Conservation (phyloP, 2,888 invertebrate genomes). For the Scaptomyza tumidula region DNA sequence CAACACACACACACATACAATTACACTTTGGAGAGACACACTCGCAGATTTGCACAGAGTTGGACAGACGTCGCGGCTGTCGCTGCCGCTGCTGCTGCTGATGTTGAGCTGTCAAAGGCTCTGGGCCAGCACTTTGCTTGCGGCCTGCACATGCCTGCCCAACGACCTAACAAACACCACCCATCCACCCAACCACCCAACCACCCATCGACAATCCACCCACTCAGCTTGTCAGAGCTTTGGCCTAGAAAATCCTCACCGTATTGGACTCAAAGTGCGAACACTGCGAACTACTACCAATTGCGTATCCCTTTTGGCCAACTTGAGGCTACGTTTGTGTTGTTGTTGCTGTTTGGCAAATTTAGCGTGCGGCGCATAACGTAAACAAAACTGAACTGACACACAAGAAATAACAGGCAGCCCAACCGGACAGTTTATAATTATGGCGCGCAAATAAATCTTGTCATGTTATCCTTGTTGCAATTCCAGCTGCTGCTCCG, state of each 20-base stretch:
- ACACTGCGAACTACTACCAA: conserved; percentile 38
- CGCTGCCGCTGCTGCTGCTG: conserved; percentile 42
- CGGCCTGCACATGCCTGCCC: conserved; percentile 37
- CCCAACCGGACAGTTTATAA: conserved; percentile 68
- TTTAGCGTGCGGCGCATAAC: conserved; percentile 61
- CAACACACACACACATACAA: conserved; percentile 7
- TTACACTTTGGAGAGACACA: conserved; percentile 29
- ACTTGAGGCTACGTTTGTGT: conserved; percentile 18
- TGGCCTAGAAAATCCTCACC: conserved; percentile 75
- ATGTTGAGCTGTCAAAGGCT: conserved; percentile 64
- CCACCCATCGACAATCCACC: conserved; percentile 9
- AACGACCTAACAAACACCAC: background rate
- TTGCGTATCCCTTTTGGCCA: conserved; percentile 42
- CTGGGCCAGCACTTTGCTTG: conserved; percentile 59
- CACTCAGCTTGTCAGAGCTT: conserved; percentile 64
- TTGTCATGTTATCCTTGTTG: conserved; percentile 46
- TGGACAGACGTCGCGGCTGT: conserved; percentile 51
- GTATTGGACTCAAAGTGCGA: conserved; percentile 36
- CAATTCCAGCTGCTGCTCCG: background rate
- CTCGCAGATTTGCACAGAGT: conserved; percentile 54
- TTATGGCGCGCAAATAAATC: conserved; percentile 64
- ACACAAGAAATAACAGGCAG: conserved; percentile 60
- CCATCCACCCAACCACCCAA: background rate
- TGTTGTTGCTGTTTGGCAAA: conserved; percentile 33
- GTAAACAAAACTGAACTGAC: conserved; percentile 70